Base-by-base conservation (phyloP, 2,113 vertebrate genomes). In the Myocastor coypus region DNA sequence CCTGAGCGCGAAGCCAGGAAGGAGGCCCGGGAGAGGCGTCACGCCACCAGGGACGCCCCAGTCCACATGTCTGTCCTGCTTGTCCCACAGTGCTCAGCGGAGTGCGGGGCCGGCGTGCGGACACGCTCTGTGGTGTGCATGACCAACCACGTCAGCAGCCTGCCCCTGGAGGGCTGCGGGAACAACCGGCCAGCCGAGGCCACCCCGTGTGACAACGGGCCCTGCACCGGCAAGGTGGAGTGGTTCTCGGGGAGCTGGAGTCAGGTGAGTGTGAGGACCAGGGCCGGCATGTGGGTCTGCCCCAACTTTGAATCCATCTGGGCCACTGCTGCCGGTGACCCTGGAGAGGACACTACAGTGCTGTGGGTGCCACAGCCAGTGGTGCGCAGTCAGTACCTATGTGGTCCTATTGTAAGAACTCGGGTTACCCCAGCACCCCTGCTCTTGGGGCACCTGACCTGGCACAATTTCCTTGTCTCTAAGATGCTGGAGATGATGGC, bases 231-330 rank as follows among this genome's bases (percentile, higher is more conserved):
- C 55, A 99, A 97, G 83, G 98, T 98, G 1, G 99, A 99, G 94
- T 99, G 99, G 99, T 99, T 99, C 97, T 98, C 99, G 0, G 99
- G 99, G 50, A 98, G 99, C 97, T 99, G 99, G 99, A 99, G 99
- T 84, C 99, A 99, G 99, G 99, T 99, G 97, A 90, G 97, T 87
- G 52, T 16, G 24, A 8, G 40, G 81, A 22, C 1, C 28, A 10
- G 46, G 77, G 14, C 1, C 4, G 42, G 55, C 13, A 9, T 3
- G 11, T 59, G 81, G 75, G 2, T 86, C 34, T 37, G 10, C 26
- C 68, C 69, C 28, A 3, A 30, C 59, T 46, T 16, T 28, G 81
- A 87, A 34, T 61, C 89, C 46, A 34, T 42, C 32, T n/a, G 7
- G 30, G 20, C 59, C 34, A 34, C 22, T 30, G 37, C 73, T 46